phyloP scores from a whole-genome alignment of 2,113 vertebrate genomes.

The Ahaetulla prasina region DNA sequence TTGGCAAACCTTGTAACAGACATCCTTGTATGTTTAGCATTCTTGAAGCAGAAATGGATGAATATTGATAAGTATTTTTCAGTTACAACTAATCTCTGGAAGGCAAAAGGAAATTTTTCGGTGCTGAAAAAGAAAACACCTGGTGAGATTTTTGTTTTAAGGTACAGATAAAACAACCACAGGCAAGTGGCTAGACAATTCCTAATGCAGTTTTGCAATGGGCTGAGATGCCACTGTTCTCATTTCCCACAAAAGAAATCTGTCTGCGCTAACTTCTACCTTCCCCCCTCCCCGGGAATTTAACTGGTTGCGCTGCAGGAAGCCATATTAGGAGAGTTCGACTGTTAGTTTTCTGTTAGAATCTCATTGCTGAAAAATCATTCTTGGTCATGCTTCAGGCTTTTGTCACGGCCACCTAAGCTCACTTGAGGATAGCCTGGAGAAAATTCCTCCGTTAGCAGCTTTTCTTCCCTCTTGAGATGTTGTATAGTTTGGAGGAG shows the following conservation, averaged over 20 bases:
- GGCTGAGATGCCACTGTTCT: neutral
- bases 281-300: neutral
- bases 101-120: neutral
- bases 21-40: neutral
- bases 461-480: neutral
- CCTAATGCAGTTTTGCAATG: neutral
- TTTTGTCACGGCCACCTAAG: neutral
- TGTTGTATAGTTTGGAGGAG: neutral
- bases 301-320: neutral
- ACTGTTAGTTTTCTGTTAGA: neutral
- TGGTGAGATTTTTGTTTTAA: neutral
- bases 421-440: neutral
- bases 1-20: slow-evolving; percentile 17
- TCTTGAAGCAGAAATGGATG: slow-evolving; percentile 11
- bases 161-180: neutral
- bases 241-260: neutral
- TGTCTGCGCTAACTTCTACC: neutral
- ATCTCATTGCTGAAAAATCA: neutral
- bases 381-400: neutral
- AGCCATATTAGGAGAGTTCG: neutral
- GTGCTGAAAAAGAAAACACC: neutral
- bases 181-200: neutral
- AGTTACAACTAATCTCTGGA: slow-evolving; percentile 1
- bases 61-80: slow-evolving; percentile 4
- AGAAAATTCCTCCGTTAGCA: neutral